Conservation (phyloP, 2,888 invertebrate genomes). For the Pheosia gnoma region DNA sequence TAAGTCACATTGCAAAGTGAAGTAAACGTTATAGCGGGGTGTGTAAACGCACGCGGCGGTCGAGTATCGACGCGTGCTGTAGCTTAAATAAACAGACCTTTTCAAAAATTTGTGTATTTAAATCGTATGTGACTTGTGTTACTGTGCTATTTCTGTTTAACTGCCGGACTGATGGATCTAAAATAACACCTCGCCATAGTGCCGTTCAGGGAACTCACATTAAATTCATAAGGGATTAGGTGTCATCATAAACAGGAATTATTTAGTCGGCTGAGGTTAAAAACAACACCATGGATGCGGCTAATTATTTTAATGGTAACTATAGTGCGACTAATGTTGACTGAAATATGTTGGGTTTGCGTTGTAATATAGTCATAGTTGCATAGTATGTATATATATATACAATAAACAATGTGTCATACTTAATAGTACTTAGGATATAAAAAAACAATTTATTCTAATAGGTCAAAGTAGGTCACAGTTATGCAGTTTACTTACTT, state of each 20-base stretch:
- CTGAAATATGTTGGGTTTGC: slow-evolving; percentile 44
- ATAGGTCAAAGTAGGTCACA: too few relatives aligned
- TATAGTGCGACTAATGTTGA: slow-evolving; percentile 52
- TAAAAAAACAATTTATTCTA: too few relatives aligned
- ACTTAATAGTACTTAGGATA: too few relatives aligned
- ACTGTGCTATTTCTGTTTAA: slow-evolving; percentile 78
- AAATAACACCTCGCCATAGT: slow-evolving; percentile 74
- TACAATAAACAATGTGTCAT: too few relatives aligned
- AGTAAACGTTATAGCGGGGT: too few relatives aligned
- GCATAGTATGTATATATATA: too few relatives aligned
- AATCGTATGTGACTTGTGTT: slow-evolving; percentile 82
- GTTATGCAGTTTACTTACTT: too few relatives aligned
- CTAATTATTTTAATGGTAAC: slow-evolving; percentile 63
- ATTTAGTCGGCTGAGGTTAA: slow-evolving; percentile 82
- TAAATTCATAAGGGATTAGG: slow-evolving; percentile 82
- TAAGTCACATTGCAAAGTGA: too few relatives aligned
- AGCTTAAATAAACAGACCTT: slow-evolving; percentile 81
- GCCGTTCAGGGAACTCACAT: slow-evolving; percentile 74
- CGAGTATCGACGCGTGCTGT: slow-evolving; percentile 64
- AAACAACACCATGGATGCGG: slow-evolving; percentile 68
- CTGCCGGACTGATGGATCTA: slow-evolving; percentile 76
- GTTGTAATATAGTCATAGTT: neutral
- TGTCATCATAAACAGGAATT: slow-evolving; percentile 84
- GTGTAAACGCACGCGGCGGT: neutral
- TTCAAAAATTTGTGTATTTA: slow-evolving; percentile 84